These are phyloP conservation scores for Acronicta psi DNA, from an alignment of 2,888 invertebrate species.

Conservation along the genomic window DNA sequence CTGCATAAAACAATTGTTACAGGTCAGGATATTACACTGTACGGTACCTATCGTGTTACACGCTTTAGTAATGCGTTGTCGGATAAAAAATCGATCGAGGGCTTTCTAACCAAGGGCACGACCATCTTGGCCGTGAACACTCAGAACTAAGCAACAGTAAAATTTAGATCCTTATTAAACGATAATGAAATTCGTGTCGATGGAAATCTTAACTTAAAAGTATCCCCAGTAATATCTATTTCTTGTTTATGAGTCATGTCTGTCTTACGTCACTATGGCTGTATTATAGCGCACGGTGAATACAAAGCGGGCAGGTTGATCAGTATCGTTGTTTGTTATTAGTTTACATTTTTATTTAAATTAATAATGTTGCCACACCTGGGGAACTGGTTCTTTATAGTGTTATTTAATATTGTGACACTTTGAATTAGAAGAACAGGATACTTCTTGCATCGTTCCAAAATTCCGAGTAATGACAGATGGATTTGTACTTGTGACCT, in stretches of 20 bases:
- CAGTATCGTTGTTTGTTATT: constrained; percentile 29
- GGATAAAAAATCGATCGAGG: constrained; percentile 1
- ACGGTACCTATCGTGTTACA: not conserved
- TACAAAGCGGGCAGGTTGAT: constrained; percentile 44
- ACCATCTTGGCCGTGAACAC: constrained; percentile 2
- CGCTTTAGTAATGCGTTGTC: not conserved
- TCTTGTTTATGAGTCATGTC: constrained; percentile 66
- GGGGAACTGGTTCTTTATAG: constrained; percentile 17
- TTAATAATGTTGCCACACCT: constrained; percentile 35
- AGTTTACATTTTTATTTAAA: constrained; percentile 36
- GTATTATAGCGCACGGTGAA: constrained; percentile 53
- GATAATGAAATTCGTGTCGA: constrained; percentile 46
- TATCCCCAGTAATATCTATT: constrained; percentile 62
- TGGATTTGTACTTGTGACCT: too few species aligned
- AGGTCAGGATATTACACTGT: not conserved
- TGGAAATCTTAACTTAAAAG: constrained; percentile 51
- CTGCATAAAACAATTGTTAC: too few species aligned
- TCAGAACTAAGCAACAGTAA: constrained; percentile 4
- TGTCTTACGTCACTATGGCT: constrained; percentile 61
- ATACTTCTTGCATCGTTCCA: too few species aligned
- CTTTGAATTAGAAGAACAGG: too few species aligned
- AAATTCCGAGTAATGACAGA: too few species aligned
- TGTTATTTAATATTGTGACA: not conserved
- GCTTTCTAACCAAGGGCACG: not conserved
- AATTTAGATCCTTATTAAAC: constrained; percentile 35